These are phyloP conservation scores for Lysiphlebus fabarum DNA, from an alignment of 1,140 invertebrate species.

Conservation along the genomic window DNA sequence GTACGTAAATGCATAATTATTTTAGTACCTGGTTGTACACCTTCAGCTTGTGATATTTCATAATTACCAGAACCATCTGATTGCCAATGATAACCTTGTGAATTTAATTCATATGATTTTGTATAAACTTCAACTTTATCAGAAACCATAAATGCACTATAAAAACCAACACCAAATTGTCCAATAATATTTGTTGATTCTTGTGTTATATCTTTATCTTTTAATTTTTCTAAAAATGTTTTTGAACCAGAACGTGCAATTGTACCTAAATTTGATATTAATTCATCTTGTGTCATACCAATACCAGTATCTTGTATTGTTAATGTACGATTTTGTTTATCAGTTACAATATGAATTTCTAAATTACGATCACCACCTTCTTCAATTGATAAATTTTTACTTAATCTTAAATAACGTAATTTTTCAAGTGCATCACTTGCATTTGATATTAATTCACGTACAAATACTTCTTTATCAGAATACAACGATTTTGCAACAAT, in stretches of 20 bases:
- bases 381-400: slow-evolving; percentile 52
- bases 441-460: slow-evolving; percentile 94
- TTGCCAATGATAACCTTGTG: slow-evolving; percentile 76
- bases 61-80: slow-evolving; percentile 90
- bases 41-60: slow-evolving; percentile 81
- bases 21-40: slow-evolving; percentile 85
- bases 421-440: slow-evolving; percentile 96
- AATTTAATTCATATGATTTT: slow-evolving; percentile 59
- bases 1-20: slow-evolving; percentile 87
- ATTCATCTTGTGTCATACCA: slow-evolving; percentile 91
- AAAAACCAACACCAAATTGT: slow-evolving; percentile 98
- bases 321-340: slow-evolving; percentile 81
- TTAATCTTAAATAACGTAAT: slow-evolving; percentile 71
- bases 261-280: slow-evolving; percentile 87
- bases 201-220: slow-evolving; percentile 63
- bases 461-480: slow-evolving; percentile 96
- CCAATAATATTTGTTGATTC: slow-evolving; percentile 84
- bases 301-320: slow-evolving; percentile 91
- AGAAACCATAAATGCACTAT: slow-evolving; percentile 95
- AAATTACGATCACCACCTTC: slow-evolving; percentile 60
- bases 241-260: slow-evolving; percentile 95
- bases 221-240: slow-evolving; percentile 81
- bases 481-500: slow-evolving; percentile 97
- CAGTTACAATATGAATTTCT: slow-evolving; percentile 86
- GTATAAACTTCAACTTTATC: slow-evolving; percentile 92